Percentiles rank a stretch among this genome's conserved stretches.
These are phyloP conservation scores for Cephus cinctus DNA, from an alignment of 1,140 invertebrate genomes.

Conservation along the genomic window DNA sequence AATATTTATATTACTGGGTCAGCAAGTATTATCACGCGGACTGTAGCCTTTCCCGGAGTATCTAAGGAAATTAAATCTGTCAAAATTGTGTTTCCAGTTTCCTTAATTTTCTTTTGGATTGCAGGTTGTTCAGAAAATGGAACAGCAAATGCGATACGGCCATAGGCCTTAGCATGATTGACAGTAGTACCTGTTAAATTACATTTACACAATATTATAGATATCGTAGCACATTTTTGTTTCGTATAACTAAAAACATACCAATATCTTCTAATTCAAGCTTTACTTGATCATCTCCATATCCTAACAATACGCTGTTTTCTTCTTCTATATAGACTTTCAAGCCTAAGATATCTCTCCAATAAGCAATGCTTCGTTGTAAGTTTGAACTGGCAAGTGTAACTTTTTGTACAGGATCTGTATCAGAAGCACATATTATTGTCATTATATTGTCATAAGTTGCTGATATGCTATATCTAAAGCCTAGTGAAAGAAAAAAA, in stretches of 20 bases:
- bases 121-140: constrained; percentile 71
- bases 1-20: constrained; percentile 70
- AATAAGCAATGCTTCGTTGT: constrained; percentile 75
- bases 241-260: constrained; percentile 33
- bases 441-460: neutral
- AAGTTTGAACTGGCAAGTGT: constrained; percentile 79
- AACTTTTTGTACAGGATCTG: constrained; percentile 84
- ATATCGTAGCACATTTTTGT: constrained; percentile 3
- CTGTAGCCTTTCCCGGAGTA: constrained; percentile 95
- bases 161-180: constrained; percentile 89
- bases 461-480: neutral
- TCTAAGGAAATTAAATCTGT: constrained; percentile 87
- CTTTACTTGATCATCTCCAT: constrained; percentile 71
- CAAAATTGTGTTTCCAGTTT: constrained; percentile 74
- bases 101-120: constrained; percentile 75
- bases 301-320: constrained; percentile 67
- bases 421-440: constrained; percentile 29
- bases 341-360: constrained; percentile 77
- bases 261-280: constrained; percentile 73
- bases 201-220: neutral
- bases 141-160: constrained; percentile 91
- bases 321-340: constrained; percentile 65
- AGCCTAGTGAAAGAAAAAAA: neutral
- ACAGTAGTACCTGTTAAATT: constrained; percentile 61
- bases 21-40: constrained; percentile 91